phyloP scores from a whole-genome alignment of 2,113 vertebrate species.

The Monarcha castaneiventris region DNA sequence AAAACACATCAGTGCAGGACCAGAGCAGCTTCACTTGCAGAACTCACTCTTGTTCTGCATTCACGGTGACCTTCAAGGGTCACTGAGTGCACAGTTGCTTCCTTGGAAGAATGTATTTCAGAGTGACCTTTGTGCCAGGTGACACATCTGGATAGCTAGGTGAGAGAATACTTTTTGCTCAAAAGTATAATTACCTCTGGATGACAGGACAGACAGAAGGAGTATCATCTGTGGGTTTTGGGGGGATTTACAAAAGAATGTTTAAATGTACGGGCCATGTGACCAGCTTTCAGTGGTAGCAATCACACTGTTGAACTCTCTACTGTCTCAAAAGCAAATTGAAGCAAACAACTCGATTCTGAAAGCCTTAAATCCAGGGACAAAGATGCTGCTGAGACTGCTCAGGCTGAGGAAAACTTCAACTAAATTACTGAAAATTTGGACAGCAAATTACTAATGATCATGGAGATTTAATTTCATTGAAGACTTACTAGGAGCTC shows the following conservation, averaged over 20 bases:
- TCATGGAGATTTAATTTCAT: not conserved
- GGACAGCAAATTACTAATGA: not conserved
- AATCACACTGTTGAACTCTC: fast-evolving
- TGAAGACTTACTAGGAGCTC: not conserved
- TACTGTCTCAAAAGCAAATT: not conserved
- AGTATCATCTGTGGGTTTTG: not conserved
- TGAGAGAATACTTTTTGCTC: not conserved
- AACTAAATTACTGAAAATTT: not conserved
- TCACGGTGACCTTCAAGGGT: not conserved
- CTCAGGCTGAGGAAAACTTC: not conserved
- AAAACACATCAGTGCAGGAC: not conserved
- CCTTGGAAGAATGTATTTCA: not conserved
- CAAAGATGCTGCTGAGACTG: not conserved
- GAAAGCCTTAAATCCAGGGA: not conserved
- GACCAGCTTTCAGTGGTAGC: not conserved
- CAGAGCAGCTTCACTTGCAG: not conserved
- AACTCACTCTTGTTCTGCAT: not conserved
- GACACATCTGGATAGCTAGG: not conserved
- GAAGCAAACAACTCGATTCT: not conserved
- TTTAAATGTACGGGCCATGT: not conserved
- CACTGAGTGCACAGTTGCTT: not conserved
- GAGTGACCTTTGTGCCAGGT: not conserved
- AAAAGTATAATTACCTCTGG: not conserved
- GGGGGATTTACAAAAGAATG: not conserved
- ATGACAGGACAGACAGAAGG: not conserved